Conservation (phyloP, 2,113 vertebrate genomes). For the Lophura nycthemera region DNA sequence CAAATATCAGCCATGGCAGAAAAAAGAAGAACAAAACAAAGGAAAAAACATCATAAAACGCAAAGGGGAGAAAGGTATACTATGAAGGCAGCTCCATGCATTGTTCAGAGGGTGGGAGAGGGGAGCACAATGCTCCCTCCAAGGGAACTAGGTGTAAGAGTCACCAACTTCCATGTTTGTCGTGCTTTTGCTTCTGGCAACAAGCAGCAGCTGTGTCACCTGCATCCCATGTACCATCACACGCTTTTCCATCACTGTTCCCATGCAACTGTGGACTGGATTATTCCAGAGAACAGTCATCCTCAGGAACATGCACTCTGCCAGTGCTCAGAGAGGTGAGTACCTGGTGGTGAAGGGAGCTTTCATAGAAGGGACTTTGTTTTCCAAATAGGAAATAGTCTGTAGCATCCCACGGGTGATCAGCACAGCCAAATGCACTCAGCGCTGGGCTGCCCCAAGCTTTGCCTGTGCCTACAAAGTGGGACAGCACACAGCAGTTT, state of each 20-base stretch:
- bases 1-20: rapidly evolving
- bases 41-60: neutral
- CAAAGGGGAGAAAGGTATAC: neutral
- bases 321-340: neutral
- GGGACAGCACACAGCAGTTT: neutral
- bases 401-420: rapidly evolving
- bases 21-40: neutral
- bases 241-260: neutral
- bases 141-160: neutral
- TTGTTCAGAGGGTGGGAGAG: neutral
- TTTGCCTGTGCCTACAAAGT: rapidly evolving
- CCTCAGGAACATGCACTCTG: neutral
- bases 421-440: neutral
- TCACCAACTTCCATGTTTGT: neutral
- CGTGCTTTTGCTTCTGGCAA: rapidly evolving
- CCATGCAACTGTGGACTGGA: too few species aligned
- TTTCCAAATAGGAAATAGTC: rapidly evolving
- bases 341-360: neutral
- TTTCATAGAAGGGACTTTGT: neutral
- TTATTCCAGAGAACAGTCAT: neutral
- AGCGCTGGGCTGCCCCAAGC: too few species aligned
- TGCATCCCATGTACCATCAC: rapidly evolving
- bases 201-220: rapidly evolving
- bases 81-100: rapidly evolving
- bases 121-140: neutral